phyloP scores from a whole-genome alignment of 2,797 vertebrate species.

The Dipus sagitta region DNA sequence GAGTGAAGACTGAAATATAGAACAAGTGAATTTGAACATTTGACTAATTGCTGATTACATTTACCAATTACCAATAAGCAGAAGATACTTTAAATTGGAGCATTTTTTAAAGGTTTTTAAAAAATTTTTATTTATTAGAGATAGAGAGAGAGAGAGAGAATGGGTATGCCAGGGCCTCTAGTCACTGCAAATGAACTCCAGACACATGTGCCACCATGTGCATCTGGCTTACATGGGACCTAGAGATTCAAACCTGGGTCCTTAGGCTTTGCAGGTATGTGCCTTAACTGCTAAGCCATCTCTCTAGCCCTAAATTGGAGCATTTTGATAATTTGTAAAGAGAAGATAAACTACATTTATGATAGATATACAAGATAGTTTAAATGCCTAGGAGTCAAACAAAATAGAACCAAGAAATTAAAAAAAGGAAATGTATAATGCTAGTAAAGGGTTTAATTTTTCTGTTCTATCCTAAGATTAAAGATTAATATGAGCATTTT shows the following conservation, averaged over 20 bases:
- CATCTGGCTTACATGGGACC: no score
- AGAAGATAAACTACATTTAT: neutral
- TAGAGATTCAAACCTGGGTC: no score
- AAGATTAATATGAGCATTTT: neutral
- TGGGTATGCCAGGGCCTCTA: no score
- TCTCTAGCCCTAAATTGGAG: no score
- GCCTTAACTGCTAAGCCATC: no score
- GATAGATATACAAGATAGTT: neutral
- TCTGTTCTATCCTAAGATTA: neutral
- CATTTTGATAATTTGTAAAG: neutral
- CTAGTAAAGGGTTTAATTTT: neutral
- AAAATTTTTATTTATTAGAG: neutral
- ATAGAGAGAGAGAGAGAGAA: neutral
- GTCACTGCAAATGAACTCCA: no score
- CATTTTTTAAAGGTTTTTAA: no score
- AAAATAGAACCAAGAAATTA: neutral
- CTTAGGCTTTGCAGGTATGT: no score
- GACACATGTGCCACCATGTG: no score
- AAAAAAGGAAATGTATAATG: neutral
- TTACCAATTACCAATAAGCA: constrained; percentile 26
- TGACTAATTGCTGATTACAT: neutral
- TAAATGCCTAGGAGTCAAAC: neutral
- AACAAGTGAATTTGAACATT: neutral
- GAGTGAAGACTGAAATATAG: neutral
- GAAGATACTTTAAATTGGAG: neutral